Conservation (phyloP, 1,140 invertebrate genomes). For the Magallana ariakensis region DNA sequence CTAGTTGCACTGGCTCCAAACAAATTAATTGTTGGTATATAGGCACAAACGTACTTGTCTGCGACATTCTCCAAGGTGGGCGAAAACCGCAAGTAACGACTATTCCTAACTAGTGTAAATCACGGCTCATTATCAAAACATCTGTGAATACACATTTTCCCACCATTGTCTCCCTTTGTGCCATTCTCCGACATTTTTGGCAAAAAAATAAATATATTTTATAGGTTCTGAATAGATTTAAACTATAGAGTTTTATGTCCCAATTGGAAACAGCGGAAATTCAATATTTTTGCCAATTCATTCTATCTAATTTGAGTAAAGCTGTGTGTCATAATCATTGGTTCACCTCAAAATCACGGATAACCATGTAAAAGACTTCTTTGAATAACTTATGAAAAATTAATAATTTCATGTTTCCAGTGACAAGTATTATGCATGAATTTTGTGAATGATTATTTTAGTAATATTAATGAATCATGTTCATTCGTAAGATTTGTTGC, state of each 20-base stretch:
- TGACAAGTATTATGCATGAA: not conserved
- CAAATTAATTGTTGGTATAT: not conserved
- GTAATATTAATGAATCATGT: not conserved
- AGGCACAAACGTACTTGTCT: constrained; percentile 9
- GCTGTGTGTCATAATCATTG: not conserved
- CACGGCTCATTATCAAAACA: constrained; percentile 15
- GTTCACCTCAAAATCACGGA: not conserved
- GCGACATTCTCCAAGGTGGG: constrained; percentile 21
- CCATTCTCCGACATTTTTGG: not conserved
- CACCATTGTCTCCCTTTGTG: not conserved
- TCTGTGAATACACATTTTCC: not conserved
- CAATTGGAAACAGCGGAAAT: not conserved
- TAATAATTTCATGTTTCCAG: not conserved
- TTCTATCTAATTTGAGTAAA: not conserved
- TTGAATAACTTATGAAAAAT: constrained; percentile 5
- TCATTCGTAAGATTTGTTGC: no score
- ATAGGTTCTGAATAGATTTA: not conserved
- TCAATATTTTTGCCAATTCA: constrained; percentile 7
- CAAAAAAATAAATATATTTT: not conserved
- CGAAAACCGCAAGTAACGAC: not conserved
- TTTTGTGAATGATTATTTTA: constrained; percentile 15
- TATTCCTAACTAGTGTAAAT: constrained; percentile 23
- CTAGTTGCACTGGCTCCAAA: not conserved
- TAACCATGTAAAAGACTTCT: not conserved
- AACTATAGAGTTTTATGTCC: not conserved